Evolutionary conservation across 2,888 invertebrate genomes (phyloP).

Genomic region (Platynereis dumerilii): DNA sequence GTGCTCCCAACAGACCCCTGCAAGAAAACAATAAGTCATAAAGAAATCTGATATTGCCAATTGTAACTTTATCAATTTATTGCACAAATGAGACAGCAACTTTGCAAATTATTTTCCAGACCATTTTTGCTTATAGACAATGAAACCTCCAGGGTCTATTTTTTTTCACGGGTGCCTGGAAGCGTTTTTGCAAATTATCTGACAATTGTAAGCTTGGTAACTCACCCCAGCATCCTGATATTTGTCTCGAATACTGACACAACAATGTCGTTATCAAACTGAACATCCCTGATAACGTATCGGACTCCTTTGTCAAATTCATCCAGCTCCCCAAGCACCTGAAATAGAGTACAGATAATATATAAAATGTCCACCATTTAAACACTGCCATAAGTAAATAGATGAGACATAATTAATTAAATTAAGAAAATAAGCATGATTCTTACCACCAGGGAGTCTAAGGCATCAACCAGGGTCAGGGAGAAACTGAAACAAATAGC

Average conservation of each 20-base stretch:
- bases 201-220: too few relatives aligned
- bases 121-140: too few relatives aligned
- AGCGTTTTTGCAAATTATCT: too few relatives aligned
- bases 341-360: conserved; percentile 26
- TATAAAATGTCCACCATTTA: not conserved
- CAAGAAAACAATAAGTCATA: conserved; percentile 21
- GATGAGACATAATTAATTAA: too few relatives aligned
- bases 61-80: too few relatives aligned
- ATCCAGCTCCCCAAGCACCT: conserved; percentile 86
- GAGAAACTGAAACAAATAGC: conserved; percentile 78
- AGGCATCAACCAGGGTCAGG: conserved; percentile 89
- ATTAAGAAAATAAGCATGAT: conserved; percentile 8
- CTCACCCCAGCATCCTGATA: conserved; percentile 93
- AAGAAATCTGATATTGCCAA: not conserved
- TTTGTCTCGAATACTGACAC: conserved; percentile 99
- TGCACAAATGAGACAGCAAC: too few relatives aligned
- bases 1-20: conserved; percentile 90
- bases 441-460: conserved; percentile 85
- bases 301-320: conserved; percentile 93
- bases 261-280: conserved; percentile 90
- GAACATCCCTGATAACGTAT: conserved; percentile 83
- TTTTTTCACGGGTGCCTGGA: too few relatives aligned
- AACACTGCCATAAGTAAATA: too few relatives aligned
- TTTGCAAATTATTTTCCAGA: too few relatives aligned
- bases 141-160: too few relatives aligned